phyloP scores from a whole-genome alignment of 2,113 vertebrate genomes.

The Vimba vimba region DNA sequence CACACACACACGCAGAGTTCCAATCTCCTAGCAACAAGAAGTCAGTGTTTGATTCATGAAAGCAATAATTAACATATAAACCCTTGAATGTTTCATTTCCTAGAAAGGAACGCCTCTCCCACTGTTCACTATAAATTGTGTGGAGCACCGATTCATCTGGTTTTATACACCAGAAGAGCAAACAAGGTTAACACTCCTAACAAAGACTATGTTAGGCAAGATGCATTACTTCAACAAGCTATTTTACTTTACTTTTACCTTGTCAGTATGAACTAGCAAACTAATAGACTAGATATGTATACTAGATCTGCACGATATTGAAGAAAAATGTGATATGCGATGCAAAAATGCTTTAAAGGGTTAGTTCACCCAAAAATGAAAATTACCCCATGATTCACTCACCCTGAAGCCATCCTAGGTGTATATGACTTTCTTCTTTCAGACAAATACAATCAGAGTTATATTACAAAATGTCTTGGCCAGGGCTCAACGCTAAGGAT shows the following conservation, averaged over 20 bases:
- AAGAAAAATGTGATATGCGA: too few relatives aligned
- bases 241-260: background rate
- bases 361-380: too few relatives aligned
- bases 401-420: too few relatives aligned
- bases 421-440: too few relatives aligned
- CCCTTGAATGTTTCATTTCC: background rate
- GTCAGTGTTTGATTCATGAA: background rate
- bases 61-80: background rate
- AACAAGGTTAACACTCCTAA: too few relatives aligned
- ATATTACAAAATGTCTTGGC: too few relatives aligned
- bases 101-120: background rate
- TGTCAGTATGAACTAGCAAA: background rate
- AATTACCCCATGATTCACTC: too few relatives aligned
- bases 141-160: background rate
- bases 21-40: conserved; percentile 11
- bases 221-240: background rate
- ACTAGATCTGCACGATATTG: too few relatives aligned
- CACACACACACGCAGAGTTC: too few relatives aligned
- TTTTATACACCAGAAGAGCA: background rate
- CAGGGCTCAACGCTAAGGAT: too few relatives aligned
- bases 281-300: background rate
- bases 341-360: too few relatives aligned
- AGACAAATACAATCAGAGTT: too few relatives aligned
- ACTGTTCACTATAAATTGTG: background rate
- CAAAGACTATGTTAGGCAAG: background rate